Evolutionary conservation across 2,797 vertebrate genomes (phyloP), one percentile per base, ranked within the genome.

Genomic region (Huso huso): DNA sequence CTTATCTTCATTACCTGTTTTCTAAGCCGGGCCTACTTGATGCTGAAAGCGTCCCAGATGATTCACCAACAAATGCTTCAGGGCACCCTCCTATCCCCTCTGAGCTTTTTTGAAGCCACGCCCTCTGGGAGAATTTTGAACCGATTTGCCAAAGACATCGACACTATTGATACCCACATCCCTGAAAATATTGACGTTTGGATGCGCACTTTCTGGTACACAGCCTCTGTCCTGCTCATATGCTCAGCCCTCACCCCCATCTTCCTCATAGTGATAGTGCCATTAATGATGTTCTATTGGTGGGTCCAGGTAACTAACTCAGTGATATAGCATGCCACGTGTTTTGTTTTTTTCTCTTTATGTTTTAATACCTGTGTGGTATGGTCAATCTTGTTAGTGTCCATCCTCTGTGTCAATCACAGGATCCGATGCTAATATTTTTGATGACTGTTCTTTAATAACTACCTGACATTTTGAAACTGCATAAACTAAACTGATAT

Each of bases 131-230:
- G 90, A 59, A 60, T 91, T 69, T 81, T 92, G 72, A 91, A 91
- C 82, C 89, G 90, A 83, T 91, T 92, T 87, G 79, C 87, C 86
- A 90, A 87, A 84, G 90, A 91, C 75, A 73, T 90, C 82, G 90
- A 92, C 79, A 75, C 85, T 76, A 87, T 91, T 86, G 89, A 91
- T 83, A 75, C 78, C 70, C 69, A 79, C 73, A 87, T 92, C 79
- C 90, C 89, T 70, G 85, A 91, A 0, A 88, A 90, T 83, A 84
- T 91, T 84, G 90, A 91, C 84, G 88, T 90, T 82, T 91, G 90
- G 90, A 90, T 92, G 87, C 88, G 87, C 85, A 90, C 89, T 82
- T 89, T 90, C 86, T 92, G 88, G 88, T 91, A 89, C 84, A 92
- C 90, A 75, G 82, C 88, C 79, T 87, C 84, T 80, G 89, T 91